A percentile compares a stretch with the other conserved stretches of the same genome.
Conservation (phyloP, 2,113 vertebrate species). For the Promerops cafer region DNA sequence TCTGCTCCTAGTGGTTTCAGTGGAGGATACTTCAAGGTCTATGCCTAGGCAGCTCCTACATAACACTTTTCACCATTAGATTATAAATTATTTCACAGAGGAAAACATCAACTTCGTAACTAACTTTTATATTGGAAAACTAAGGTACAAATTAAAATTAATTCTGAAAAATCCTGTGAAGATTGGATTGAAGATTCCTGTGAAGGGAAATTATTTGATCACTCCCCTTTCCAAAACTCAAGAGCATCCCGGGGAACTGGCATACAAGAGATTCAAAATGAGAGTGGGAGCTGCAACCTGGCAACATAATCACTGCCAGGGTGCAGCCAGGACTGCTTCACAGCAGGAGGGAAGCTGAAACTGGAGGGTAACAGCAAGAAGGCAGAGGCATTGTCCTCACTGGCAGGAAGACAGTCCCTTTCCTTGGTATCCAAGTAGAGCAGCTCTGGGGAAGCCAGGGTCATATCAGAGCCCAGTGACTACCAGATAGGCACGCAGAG, state of each 20-base stretch:
- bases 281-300: not conserved
- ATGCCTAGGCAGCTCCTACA: not conserved
- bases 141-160: not conserved
- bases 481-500: not conserved
- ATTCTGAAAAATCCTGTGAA: not conserved
- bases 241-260: not conserved
- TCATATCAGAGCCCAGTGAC: not conserved
- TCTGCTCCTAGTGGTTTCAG: not conserved
- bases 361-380: not conserved
- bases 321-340: not conserved
- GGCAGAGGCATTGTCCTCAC: not conserved
- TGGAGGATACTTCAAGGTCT: not conserved
- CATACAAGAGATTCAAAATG: not conserved
- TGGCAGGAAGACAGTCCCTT: not conserved
- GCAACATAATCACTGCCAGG: not conserved
- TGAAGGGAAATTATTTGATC: not conserved
- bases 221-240: not conserved
- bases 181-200: not conserved
- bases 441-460: not conserved
- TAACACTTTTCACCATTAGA: not conserved
- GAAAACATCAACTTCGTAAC: not conserved
- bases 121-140: not conserved
- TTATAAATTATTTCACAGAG: not conserved
- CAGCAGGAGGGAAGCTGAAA: not conserved
- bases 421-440: not conserved